A percentile compares a stretch with the other conserved stretches of the same genome.
These are phyloP conservation scores for Mellivora capensis DNA, from an alignment of 2,113 vertebrate genomes.

Conservation along the genomic window DNA sequence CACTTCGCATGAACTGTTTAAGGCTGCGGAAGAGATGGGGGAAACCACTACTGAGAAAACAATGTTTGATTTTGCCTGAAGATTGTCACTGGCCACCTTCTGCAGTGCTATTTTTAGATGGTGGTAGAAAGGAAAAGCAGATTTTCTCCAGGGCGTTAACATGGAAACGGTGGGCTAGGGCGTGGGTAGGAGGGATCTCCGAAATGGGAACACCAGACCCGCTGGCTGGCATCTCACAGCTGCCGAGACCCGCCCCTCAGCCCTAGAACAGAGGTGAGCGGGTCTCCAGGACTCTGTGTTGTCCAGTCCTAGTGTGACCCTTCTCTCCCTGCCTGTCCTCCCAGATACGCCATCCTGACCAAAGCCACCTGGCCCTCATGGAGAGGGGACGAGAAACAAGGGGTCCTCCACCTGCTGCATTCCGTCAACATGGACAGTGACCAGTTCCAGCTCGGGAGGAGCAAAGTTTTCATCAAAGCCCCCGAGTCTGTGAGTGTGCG, in stretches of 20 bases:
- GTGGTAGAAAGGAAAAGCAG: neutral
- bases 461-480: slow-evolving; percentile 97
- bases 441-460: slow-evolving; percentile 95
- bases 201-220: neutral
- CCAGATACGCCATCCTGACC: slow-evolving; percentile 96
- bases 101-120: neutral
- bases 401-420: slow-evolving; percentile 92
- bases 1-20: neutral
- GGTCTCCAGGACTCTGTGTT: accelerated
- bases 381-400: slow-evolving; percentile 96
- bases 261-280: neutral
- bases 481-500: slow-evolving; percentile 92
- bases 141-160: neutral
- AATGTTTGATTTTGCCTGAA: neutral
- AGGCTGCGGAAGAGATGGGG: neutral
- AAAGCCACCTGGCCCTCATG: slow-evolving; percentile 97
- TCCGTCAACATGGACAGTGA: slow-evolving; percentile 97
- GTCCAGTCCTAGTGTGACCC: neutral
- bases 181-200: neutral
- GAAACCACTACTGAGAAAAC: neutral
- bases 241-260: neutral
- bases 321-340: neutral
- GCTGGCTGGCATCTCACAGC: neutral
- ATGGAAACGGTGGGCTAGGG: neutral
- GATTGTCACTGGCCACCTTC: neutral